A percentile compares a stretch with the other conserved stretches of the same genome.
phyloP scores from a whole-genome alignment of 1,140 invertebrate species.

The Drosophila melanogaster region Release_6_plus_ISO1_MT NT_037436.4:18749001-18749500 shows the following conservation, averaged over 20 bases:
- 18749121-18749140: not conserved
- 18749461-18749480: constrained; percentile 94
- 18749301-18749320: not conserved
- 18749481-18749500: constrained; percentile 18
- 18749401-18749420: constrained; percentile 99
- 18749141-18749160: not conserved
- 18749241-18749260: too few species aligned
- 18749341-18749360: constrained; percentile 99
- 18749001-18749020: not conserved
- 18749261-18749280: too few species aligned
- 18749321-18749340: not conserved
- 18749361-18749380: constrained; percentile 98
- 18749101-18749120: constrained; percentile 7
- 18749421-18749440: constrained; percentile 99
- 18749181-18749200: not conserved
- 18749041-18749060: not conserved
- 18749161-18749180: not conserved
- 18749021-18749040: constrained; percentile 3
- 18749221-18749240: too few species aligned
- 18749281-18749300: not conserved
- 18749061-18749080: constrained; percentile 10
- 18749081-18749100: constrained; percentile 38
- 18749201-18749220: not conserved
- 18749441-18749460: constrained; percentile 93
- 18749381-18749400: constrained; percentile 98